These are phyloP conservation scores for Dreissena polymorpha DNA, from an alignment of 1,140 invertebrate genomes.

Conservation along the genomic window DNA sequence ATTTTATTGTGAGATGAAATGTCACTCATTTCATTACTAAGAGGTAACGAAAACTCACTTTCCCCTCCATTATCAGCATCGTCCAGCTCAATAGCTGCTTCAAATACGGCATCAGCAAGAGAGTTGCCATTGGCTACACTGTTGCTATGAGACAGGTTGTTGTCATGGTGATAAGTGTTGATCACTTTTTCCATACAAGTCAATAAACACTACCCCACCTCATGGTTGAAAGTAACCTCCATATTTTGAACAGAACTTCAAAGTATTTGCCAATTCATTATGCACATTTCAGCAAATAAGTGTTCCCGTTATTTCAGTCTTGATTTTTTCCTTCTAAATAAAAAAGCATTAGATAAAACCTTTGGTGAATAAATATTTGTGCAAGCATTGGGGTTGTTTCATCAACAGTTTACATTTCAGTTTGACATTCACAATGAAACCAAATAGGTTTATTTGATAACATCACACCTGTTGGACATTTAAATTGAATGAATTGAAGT, in stretches of 20 bases:
- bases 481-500: constrained; percentile 6
- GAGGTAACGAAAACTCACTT: constrained; percentile 21
- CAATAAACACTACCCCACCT: too few relatives aligned
- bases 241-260: too few relatives aligned
- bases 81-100: constrained; percentile 7
- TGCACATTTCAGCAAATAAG: constrained; percentile 1
- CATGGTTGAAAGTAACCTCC: too few relatives aligned
- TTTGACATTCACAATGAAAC: background rate
- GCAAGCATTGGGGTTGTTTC: constrained; percentile 22
- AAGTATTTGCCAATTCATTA: background rate
- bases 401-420: background rate
- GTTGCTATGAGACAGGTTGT: constrained; percentile 26
- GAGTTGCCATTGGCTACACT: background rate
- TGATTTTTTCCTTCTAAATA: too few relatives aligned
- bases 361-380: constrained; percentile 41
- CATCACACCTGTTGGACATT: background rate
- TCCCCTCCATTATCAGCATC: background rate
- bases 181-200: too few relatives aligned
- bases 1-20: background rate
- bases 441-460: background rate
- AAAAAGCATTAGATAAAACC: background rate
- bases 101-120: background rate
- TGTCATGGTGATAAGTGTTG: constrained; percentile 3
- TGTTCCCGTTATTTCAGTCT: background rate
- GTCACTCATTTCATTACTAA: constrained; percentile 37